phyloP scores from a whole-genome alignment of 1,140 invertebrate species.

The Drosophila virilis region DNA sequence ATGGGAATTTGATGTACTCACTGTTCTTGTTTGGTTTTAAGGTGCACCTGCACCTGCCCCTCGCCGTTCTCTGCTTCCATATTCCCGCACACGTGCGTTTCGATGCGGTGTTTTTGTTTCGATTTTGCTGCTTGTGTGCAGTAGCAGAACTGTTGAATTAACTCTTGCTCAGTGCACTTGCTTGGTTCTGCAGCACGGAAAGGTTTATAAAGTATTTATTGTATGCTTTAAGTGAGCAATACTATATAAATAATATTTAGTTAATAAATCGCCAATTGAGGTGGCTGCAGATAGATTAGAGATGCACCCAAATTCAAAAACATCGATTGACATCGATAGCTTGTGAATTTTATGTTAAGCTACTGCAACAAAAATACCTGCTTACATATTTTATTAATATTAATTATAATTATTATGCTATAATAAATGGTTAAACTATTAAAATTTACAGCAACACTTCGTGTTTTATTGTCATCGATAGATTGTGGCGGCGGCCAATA shows the following conservation, averaged over 20 bases:
- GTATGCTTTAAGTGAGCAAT: constrained; percentile 5
- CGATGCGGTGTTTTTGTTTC: constrained; percentile 6
- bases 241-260: constrained; percentile 5
- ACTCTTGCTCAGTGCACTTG: not conserved
- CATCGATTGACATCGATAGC: not conserved
- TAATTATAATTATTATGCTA: not conserved
- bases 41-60: constrained; percentile 89
- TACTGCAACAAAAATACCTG: not conserved
- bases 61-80: constrained; percentile 84
- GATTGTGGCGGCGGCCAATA: not conserved
- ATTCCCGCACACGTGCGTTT: constrained; percentile 42
- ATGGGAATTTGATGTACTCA: constrained; percentile 85
- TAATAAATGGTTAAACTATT: too few species aligned
- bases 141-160: not conserved
- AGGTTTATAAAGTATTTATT: not conserved
- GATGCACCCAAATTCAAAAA: constrained; percentile 5
- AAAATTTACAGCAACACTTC: too few species aligned
- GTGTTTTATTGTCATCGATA: too few species aligned
- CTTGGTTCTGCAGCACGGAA: not conserved
- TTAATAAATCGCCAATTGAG: constrained; percentile 26
- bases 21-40: constrained; percentile 92
- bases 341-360: not conserved
- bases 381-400: not conserved
- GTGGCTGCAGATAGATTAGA: constrained; percentile 27
- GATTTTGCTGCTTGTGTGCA: not conserved